Evolutionary conservation across 2,113 vertebrate species (phyloP).

Genomic region (Cromileptes altivelis): DNA sequence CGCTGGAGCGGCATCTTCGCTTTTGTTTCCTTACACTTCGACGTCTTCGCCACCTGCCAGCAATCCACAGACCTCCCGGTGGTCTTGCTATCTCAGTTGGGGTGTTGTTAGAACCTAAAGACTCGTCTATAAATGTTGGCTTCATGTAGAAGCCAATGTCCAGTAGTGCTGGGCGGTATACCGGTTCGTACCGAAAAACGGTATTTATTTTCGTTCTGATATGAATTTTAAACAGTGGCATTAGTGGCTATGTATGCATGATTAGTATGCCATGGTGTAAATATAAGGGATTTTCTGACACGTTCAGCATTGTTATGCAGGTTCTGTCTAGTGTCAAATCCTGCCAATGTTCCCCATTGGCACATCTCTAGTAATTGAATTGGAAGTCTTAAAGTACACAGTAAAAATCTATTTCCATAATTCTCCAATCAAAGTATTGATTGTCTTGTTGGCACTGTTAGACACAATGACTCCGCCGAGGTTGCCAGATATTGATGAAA

Average conservation of each 20-base stretch:
- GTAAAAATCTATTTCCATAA: constrained; percentile 72
- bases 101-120: too few species aligned
- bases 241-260: not conserved
- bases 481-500: constrained; percentile 69
- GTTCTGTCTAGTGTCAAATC: constrained; percentile 22
- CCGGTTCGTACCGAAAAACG: too few species aligned
- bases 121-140: too few species aligned
- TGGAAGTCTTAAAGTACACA: constrained; percentile 47
- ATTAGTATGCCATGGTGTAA: constrained; percentile 18
- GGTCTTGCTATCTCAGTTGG: too few species aligned
- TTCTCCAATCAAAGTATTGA: constrained; percentile 73
- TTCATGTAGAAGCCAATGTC: too few species aligned
- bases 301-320: constrained; percentile 41
- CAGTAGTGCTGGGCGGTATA: too few species aligned
- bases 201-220: too few species aligned
- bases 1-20: too few species aligned
- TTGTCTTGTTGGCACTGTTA: constrained; percentile 56
- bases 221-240: not conserved
- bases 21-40: too few species aligned
- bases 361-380: constrained; percentile 61
- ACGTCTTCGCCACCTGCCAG: too few species aligned
- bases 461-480: constrained; percentile 39
- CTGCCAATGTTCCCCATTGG: constrained; percentile 46
- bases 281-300: constrained; percentile 54
- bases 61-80: too few species aligned